phyloP scores from a whole-genome alignment of 1,140 invertebrate genomes.

The Frieseomelitta varia region DNA sequence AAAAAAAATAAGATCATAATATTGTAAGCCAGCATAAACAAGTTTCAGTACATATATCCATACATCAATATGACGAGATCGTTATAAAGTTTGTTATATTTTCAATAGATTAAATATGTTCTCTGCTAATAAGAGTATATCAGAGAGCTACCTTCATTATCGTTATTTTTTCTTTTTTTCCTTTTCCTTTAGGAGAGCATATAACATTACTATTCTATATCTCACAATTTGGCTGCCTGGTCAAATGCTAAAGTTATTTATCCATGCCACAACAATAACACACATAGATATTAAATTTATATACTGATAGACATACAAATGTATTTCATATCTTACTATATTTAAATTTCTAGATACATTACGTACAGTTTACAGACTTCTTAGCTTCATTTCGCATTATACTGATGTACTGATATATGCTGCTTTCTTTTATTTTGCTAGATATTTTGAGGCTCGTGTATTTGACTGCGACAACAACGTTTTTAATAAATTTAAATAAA shows the following conservation, averaged over 20 bases:
- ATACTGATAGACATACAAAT: constrained; percentile 32
- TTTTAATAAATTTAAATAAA: constrained; percentile 31
- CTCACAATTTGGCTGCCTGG: constrained; percentile 29
- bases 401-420: constrained; percentile 53
- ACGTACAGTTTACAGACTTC: constrained; percentile 27
- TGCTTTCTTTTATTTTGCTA: not conserved
- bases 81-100: constrained; percentile 22
- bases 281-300: constrained; percentile 32
- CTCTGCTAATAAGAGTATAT: constrained; percentile 24
- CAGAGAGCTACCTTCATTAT: constrained; percentile 37
- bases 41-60: constrained; percentile 40
- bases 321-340: constrained; percentile 27
- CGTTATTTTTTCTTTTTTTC: constrained; percentile 5
- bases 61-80: constrained; percentile 45
- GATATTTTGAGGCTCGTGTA: constrained; percentile 20
- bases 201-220: constrained; percentile 27
- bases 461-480: constrained; percentile 29
- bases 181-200: constrained; percentile 12
- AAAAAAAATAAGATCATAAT: constrained; percentile 20
- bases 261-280: constrained; percentile 35
- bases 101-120: constrained; percentile 22
- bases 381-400: constrained; percentile 19
- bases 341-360: constrained; percentile 37
- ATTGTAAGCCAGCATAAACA: constrained; percentile 43
- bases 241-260: constrained; percentile 36